Conservation (phyloP, 1,140 invertebrate species). For the Vollenhovia emeryi region DNA sequence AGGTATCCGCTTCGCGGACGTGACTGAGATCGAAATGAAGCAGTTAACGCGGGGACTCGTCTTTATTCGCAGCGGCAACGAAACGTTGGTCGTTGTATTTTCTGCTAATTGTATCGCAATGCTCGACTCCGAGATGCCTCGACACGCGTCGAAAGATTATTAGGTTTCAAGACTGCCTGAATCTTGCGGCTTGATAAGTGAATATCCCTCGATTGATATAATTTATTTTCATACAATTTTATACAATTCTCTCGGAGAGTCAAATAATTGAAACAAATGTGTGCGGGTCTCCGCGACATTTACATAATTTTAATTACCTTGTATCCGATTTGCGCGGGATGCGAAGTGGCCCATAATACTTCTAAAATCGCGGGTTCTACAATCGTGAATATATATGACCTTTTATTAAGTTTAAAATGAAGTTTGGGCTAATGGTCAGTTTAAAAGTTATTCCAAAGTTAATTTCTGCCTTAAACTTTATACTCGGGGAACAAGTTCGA, state of each 20-base stretch:
- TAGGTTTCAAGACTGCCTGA: background rate
- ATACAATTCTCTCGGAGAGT: background rate
- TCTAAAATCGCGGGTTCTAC: background rate
- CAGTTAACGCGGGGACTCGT: slow-evolving; percentile 11
- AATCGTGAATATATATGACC: background rate
- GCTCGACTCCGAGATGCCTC: background rate
- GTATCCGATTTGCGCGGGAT: background rate
- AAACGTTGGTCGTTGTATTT: background rate
- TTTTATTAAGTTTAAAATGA: slow-evolving; percentile 23
- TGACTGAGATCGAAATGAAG: slow-evolving; percentile 67
- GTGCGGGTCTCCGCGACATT: background rate
- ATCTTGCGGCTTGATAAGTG: background rate
- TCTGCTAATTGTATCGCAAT: slow-evolving; percentile 1
- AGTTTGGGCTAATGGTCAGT: slow-evolving; percentile 14
- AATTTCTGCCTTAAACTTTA: slow-evolving; percentile 5
- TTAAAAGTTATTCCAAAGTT: slow-evolving; percentile 17
- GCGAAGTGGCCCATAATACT: background rate
- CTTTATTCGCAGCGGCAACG: background rate
- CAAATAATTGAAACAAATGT: background rate
- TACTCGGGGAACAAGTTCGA: slow-evolving; percentile 32
- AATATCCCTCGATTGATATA: background rate
- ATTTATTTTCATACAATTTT: background rate
- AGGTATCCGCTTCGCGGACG: slow-evolving; percentile 51
- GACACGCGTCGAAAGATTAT: background rate
- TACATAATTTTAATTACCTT: background rate